Base-by-base conservation (phyloP, 2,113 vertebrate species). In the Odocoileus virginianus region DNA sequence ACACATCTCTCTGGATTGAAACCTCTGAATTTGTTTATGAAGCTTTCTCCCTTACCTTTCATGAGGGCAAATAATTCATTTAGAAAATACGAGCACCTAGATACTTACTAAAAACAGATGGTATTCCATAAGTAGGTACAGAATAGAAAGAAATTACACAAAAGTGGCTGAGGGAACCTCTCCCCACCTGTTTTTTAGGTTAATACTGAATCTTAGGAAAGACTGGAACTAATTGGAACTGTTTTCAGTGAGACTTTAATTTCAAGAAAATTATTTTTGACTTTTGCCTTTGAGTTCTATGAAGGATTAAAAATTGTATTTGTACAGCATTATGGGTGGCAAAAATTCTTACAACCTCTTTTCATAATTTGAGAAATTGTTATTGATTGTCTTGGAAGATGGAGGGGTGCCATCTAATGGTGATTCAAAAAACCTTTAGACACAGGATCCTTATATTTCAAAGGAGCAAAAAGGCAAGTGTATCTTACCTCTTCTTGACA, bases 341-440 rank as follows among this genome's bases (percentile, higher is more conserved):
- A 96, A 67, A 97, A 85, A 55, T 91, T 47, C 16, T 47, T 61
- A 50, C 6, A 30, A 8, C 11, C 14, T 93, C 23, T 91, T 90
- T 86, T 96, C 27, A 67, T 93, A 81, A 81, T 89, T 43, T 5
- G 30, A 89, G 86, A 91, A 58, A 74, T 89, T 83, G 14, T 82
- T 79, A 19, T 85, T 27, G 58, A 30, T 54, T 79, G 7, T 58
- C 91, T 97, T 93, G 74, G 83, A 86, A 95, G 78, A 92, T 87
- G 54, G 67, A 93, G 64, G 60, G 58, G 78, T 89, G 87, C 90
- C 67, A 93, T 95, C 89, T 97, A 96, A 91, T 86, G 92, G 92
- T 67, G n/a, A 43, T 55, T 88, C 43, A 55, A 55, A 43, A 95
- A 82, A 90, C 94, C 58, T 84, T 87, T 79, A 55, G 71, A 74